Evolutionary conservation across 2,113 vertebrate species (phyloP).

Genomic region (Dasyprocta punctata): DNA sequence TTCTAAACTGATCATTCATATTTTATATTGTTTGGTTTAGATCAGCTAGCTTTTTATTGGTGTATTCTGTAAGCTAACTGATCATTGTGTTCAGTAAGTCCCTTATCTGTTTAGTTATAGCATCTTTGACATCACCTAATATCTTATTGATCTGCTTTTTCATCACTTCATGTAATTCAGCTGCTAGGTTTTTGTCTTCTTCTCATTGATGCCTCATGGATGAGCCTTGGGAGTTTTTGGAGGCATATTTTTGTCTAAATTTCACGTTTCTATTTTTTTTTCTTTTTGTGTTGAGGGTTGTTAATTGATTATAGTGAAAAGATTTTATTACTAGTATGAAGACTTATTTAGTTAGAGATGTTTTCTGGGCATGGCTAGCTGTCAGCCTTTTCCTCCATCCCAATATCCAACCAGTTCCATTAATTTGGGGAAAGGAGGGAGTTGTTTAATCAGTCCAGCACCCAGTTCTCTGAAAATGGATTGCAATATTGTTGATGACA

Average conservation of each 20-base stretch:
- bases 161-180: not conserved
- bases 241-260: not conserved
- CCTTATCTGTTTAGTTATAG: not conserved
- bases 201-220: not conserved
- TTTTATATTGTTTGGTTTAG: not conserved
- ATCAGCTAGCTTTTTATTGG: not conserved
- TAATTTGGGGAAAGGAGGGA: not conserved
- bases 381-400: not conserved
- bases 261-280: not conserved
- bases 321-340: not conserved
- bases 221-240: not conserved
- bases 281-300: not conserved
- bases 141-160: not conserved
- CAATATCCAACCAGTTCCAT: not conserved
- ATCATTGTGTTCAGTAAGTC: not conserved
- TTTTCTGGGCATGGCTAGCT: not conserved
- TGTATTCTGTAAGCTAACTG: not conserved
- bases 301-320: not conserved
- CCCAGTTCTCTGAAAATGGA: not conserved
- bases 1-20: not conserved
- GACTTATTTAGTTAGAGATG: not conserved
- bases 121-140: not conserved
- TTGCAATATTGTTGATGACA: not conserved
- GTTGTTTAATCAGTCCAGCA: not conserved
- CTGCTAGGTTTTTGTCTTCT: not conserved